A percentile compares a stretch with the other conserved stretches of the same genome.
Conservation (phyloP, 1,140 invertebrate genomes). For the Gryllus bimaculatus region DNA sequence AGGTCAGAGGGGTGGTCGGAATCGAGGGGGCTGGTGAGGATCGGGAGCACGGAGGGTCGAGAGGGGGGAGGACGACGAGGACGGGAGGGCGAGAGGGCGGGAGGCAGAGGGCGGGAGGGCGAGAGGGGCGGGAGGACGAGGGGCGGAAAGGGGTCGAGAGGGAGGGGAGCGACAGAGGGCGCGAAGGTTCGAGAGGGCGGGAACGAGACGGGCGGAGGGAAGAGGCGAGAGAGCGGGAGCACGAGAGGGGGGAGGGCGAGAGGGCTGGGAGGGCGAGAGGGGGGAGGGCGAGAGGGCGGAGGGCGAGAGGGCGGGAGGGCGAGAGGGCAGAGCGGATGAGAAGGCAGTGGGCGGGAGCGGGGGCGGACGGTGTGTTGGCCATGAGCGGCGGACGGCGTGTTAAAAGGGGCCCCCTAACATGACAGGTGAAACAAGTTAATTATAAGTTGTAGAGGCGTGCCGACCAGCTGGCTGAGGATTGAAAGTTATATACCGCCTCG, state of each 20-base stretch:
- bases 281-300: no score
- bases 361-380: no score
- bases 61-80: no score
- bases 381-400: not conserved
- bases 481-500: not conserved
- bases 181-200: not conserved
- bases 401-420: not conserved
- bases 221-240: no score
- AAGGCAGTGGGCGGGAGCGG: not conserved
- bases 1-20: no score
- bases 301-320: not conserved
- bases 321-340: not conserved
- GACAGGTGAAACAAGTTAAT: constrained; percentile 4
- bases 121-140: not conserved
- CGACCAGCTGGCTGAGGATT: not conserved
- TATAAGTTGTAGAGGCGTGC: not conserved
- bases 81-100: no score
- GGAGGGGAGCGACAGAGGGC: not conserved
- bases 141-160: no score
- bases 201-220: no score
- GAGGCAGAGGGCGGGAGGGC: not conserved
- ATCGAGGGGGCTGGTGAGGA: no score
- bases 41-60: no score
- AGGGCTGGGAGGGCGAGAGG: no score
- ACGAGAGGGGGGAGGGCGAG: no score